Percentiles rank a stretch among this genome's conserved stretches.
phyloP scores from a whole-genome alignment of 2,797 vertebrate genomes.

The Labroides dimidiatus region DNA sequence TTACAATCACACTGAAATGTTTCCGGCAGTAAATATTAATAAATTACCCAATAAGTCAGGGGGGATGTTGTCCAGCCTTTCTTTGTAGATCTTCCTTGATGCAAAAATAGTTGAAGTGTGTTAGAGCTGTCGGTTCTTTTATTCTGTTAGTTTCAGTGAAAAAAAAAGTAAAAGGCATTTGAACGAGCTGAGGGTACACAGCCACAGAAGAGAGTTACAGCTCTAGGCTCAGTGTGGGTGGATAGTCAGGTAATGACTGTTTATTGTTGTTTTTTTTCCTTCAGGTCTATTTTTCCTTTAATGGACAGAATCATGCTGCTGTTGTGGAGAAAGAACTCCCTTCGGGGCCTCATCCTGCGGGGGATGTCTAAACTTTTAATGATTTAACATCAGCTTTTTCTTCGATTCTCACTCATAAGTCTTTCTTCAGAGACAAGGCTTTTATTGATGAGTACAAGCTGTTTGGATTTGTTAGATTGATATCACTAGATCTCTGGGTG shows the following conservation, averaged over 20 bases:
- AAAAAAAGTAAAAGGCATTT: background rate
- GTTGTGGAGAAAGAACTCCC: slow-evolving; percentile 21
- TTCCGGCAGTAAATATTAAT: too few species aligned
- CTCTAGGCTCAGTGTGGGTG: slow-evolving; percentile 21
- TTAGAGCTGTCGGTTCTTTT: too few species aligned
- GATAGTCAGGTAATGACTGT: slow-evolving; percentile 17
- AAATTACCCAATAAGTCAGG: too few species aligned
- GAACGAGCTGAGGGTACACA: background rate
- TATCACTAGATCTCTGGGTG: background rate
- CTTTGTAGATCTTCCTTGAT: too few species aligned
- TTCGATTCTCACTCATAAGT: background rate
- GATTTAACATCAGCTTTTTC: slow-evolving; percentile 27
- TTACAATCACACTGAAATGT: too few species aligned
- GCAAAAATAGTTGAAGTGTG: too few species aligned
- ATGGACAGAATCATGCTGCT: background rate
- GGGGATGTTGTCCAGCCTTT: too few species aligned
- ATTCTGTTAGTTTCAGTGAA: background rate
- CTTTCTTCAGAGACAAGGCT: background rate
- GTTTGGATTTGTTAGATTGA: slow-evolving; percentile 19
- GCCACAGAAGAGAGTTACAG: slow-evolving; percentile 7
- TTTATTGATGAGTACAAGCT: slow-evolving; percentile 12
- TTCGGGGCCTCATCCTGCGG: slow-evolving; percentile 20
- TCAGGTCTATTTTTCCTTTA: slow-evolving; percentile 25
- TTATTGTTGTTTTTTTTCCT: slow-evolving; percentile 17
- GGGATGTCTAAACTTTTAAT: slow-evolving; percentile 35